Evolutionary conservation across 2,888 invertebrate species (phyloP), one percentile per base, ranked within the genome.

Genomic region (Ormyrus nitidulus): DNA sequence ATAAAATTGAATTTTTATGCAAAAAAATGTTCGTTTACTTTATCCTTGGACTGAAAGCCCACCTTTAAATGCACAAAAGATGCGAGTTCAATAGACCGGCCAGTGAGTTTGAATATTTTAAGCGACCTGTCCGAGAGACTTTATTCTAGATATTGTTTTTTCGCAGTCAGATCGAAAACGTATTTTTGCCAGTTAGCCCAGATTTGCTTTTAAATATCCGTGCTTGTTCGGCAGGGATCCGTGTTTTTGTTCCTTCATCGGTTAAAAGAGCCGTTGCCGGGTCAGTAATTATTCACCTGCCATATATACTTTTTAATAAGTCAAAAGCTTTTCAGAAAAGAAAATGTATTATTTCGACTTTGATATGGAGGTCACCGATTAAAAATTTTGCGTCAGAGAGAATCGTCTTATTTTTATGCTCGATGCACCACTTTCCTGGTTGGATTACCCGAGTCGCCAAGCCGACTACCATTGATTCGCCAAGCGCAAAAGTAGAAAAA

Each of bases 101-200:
- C 34, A 3, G 34, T 34, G 34, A 34, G 34, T 34, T 34, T 34
- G 34, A 34, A 34, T 34, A 34, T 34, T 34, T 34, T 3, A 34
- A 34, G 34, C 4, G 34, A 34, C 34, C 34, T 34, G 4, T 34
- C 34, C 34, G 34, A 34, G 4, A 3, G 4, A 34, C 34, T 34
- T 34, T 4, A 34, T 34, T 34, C 34, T 34, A 34, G 3, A 34
- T 34, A 34, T 4, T 34, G 34, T 34, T 34, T 34, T 34, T 34
- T 34, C 34, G 34, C 34, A 34, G 34, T 34, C 4, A 34, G 3
- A 34, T 34, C 34, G 34, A 34, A 34, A 34, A 4, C 34, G 34
- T 61, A 71, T 69, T 69, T 69, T 58, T 54, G 13, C 34, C n/a
- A 11, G 46, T 66, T 68, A 65, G 68, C 65, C 68, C 61, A 68